Conservation (phyloP, 2,888 invertebrate genomes). For the Nemurella pictetii region DNA sequence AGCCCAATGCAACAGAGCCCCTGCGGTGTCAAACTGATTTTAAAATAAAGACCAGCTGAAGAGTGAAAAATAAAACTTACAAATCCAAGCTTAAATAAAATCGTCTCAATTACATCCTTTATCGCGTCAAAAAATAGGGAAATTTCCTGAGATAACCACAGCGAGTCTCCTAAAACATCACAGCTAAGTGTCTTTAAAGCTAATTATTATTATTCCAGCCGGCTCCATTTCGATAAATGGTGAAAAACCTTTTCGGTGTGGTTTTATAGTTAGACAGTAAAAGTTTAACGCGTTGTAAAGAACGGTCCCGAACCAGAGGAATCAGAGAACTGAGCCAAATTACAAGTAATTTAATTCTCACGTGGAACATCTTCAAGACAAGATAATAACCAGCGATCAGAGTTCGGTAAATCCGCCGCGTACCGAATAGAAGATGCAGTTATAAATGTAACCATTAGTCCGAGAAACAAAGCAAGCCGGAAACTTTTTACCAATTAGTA, state of each 20-base stretch:
- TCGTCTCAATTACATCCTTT: no score
- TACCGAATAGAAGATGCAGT: not conserved
- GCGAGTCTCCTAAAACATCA: not conserved
- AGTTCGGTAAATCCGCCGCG: conserved; percentile 7
- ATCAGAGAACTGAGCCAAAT: conserved; percentile 24
- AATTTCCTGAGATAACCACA: no score
- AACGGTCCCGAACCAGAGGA: not conserved
- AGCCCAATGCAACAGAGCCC: no score
- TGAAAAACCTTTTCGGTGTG: conserved; percentile 9
- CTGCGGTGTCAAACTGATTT: no score
- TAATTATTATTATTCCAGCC: conserved; percentile 7
- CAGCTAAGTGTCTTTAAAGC: not conserved
- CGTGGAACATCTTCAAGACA: conserved; percentile 19
- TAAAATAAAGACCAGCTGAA: no score
- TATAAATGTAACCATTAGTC: conserved; percentile 7
- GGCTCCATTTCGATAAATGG: not conserved
- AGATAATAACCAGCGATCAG: conserved; percentile 5
- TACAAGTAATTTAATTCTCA: conserved; percentile 23
- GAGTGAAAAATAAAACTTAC: no score
- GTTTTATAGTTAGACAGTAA: conserved; percentile 15
- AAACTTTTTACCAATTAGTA: conserved; percentile 13
- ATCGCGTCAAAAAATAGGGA: no score
- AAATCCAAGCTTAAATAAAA: no score
- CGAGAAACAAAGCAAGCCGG: conserved; percentile 7
- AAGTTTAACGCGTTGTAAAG: conserved; percentile 3